Evolutionary conservation across 1,140 invertebrate genomes (phyloP).

Genomic region (Aculops lycopersici): DNA sequence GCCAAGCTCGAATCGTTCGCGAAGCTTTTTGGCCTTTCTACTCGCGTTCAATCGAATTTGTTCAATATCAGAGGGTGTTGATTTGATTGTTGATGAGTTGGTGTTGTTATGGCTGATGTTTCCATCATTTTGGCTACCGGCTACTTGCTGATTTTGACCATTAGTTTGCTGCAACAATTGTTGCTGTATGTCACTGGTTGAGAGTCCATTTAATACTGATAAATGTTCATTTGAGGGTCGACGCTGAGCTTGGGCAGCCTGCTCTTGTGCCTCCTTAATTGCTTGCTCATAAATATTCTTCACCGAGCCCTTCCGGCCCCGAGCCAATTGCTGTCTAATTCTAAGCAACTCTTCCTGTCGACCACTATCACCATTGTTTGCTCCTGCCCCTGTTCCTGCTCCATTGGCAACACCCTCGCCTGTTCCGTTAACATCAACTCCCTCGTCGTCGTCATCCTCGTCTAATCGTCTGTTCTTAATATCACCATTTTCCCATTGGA

Average conservation of each 20-base stretch:
- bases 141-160: too few relatives aligned
- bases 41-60: constrained; percentile 19
- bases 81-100: too few relatives aligned
- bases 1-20: constrained; percentile 48
- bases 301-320: constrained; percentile 16
- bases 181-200: too few relatives aligned
- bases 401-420: too few relatives aligned
- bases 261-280: constrained; percentile 29
- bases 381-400: constrained; percentile 19
- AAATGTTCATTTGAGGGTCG: constrained; percentile 1
- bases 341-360: constrained; percentile 50
- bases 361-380: constrained; percentile 21
- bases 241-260: too few relatives aligned
- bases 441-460: too few relatives aligned
- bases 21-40: constrained; percentile 31
- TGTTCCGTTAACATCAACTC: too few relatives aligned
- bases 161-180: too few relatives aligned
- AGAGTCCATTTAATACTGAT: not conserved
- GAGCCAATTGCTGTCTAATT: constrained; percentile 22
- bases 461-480: not conserved
- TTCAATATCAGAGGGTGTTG: not conserved
- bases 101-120: too few relatives aligned
- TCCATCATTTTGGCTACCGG: too few relatives aligned
- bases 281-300: constrained; percentile 68
- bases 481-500: not conserved